phyloP scores from a whole-genome alignment of 2,888 invertebrate species.

The Andrena hattorfiana region DNA sequence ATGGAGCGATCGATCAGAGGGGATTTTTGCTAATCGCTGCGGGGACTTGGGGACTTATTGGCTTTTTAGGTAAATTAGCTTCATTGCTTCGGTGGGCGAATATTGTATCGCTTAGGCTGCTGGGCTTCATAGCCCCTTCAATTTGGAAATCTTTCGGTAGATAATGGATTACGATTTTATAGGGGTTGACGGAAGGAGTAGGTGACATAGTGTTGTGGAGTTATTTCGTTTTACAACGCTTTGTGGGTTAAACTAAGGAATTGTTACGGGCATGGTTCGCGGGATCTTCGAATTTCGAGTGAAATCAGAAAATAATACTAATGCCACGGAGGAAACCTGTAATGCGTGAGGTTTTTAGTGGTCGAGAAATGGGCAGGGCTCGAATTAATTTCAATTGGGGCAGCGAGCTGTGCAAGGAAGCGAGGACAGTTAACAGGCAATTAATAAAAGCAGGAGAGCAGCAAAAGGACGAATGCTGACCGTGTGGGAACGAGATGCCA shows the following conservation, averaged over 20 bases:
- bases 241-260: too few species aligned
- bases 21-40: background rate
- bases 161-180: background rate
- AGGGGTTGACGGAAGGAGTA: too few species aligned
- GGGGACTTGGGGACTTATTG: background rate
- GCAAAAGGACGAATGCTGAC: slow-evolving; percentile 47
- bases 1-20: background rate
- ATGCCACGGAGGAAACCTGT: too few species aligned
- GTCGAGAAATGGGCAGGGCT: background rate
- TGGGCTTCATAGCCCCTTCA: background rate
- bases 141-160: background rate
- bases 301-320: too few species aligned
- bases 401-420: background rate
- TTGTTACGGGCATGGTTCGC: too few species aligned
- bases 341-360: background rate
- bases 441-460: slow-evolving; percentile 43
- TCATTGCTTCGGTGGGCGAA: background rate
- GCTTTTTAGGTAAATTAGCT: background rate
- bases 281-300: too few species aligned
- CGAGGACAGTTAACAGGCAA: slow-evolving; percentile 43
- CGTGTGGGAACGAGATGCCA: slow-evolving; percentile 76
- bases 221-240: too few species aligned
- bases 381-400: slow-evolving; percentile 27
- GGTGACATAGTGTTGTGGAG: background rate
- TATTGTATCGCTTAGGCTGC: background rate